Conservation (phyloP, 2,888 invertebrate genomes). For the Subacronicta megacephala region DNA sequence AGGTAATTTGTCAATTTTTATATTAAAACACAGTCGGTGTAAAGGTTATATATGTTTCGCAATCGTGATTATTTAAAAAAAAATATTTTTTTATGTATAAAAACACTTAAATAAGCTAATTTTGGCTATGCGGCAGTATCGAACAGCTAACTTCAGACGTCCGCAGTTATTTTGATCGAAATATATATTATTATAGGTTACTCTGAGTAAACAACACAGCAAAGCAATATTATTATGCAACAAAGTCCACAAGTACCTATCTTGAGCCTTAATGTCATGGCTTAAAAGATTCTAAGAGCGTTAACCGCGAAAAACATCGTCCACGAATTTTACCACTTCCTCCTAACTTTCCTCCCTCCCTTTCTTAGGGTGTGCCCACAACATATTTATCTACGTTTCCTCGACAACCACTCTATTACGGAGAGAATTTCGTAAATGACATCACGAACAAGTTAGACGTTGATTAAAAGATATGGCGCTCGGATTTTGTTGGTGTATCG, state of each 20-base stretch:
- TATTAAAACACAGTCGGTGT: too few relatives aligned
- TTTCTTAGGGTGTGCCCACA: constrained; percentile 15
- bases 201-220: too few relatives aligned
- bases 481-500: neutral
- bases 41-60: too few relatives aligned
- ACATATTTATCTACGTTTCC: constrained; percentile 6
- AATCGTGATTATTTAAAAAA: too few relatives aligned
- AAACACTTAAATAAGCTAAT: too few relatives aligned
- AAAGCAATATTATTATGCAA: too few relatives aligned
- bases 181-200: too few relatives aligned
- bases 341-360: constrained; percentile 2
- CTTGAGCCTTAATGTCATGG: constrained; percentile 14
- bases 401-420: constrained; percentile 14
- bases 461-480: constrained; percentile 1
- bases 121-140: too few relatives aligned
- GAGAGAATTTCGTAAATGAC: constrained; percentile 14
- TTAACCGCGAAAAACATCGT: constrained; percentile 36
- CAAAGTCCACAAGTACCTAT: constrained; percentile 15
- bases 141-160: too few relatives aligned
- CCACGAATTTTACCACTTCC: constrained; percentile 11
- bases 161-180: too few relatives aligned
- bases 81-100: too few relatives aligned
- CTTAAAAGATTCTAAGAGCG: constrained; percentile 21
- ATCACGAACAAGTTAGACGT: constrained; percentile 9
- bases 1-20: too few relatives aligned